phyloP scores from a whole-genome alignment of 2,797 vertebrate species.

The Cossypha polioptera region DNA sequence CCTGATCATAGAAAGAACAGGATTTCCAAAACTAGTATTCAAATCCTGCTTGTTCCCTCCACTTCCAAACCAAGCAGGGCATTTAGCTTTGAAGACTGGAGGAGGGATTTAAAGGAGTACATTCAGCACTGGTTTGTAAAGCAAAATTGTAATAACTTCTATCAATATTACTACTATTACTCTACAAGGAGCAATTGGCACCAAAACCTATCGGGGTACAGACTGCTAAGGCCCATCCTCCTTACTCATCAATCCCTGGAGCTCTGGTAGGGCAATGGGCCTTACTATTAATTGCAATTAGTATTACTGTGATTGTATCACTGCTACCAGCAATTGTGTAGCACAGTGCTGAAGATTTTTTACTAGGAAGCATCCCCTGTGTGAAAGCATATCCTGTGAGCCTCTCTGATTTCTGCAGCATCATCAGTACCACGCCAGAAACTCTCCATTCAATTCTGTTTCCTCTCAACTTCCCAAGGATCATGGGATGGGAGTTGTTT shows the following conservation, averaged over 20 bases:
- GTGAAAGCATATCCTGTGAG: background rate
- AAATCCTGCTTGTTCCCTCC: background rate
- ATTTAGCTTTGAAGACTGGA: background rate
- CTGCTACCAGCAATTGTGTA: background rate
- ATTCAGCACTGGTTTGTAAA: background rate
- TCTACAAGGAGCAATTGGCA: background rate
- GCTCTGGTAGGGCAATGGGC: fast-evolving
- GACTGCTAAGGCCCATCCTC: background rate
- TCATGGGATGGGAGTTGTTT: fast-evolving
- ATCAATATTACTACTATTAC: background rate
- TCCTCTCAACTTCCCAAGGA: background rate
- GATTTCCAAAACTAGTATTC: background rate
- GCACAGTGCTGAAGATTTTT: background rate
- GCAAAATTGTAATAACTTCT: background rate
- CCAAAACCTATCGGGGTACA: background rate
- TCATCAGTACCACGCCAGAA: background rate
- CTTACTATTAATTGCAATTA: background rate
- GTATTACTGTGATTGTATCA: background rate
- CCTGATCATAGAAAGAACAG: fast-evolving
- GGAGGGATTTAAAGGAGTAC: background rate
- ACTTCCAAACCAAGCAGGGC: background rate
- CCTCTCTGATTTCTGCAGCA: background rate
- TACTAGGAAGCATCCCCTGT: background rate
- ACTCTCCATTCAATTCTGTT: background rate
- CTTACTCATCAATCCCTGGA: background rate